These are phyloP conservation scores for Dromiciops gliroides DNA, from an alignment of 2,113 vertebrate species.

Conservation along the genomic window DNA sequence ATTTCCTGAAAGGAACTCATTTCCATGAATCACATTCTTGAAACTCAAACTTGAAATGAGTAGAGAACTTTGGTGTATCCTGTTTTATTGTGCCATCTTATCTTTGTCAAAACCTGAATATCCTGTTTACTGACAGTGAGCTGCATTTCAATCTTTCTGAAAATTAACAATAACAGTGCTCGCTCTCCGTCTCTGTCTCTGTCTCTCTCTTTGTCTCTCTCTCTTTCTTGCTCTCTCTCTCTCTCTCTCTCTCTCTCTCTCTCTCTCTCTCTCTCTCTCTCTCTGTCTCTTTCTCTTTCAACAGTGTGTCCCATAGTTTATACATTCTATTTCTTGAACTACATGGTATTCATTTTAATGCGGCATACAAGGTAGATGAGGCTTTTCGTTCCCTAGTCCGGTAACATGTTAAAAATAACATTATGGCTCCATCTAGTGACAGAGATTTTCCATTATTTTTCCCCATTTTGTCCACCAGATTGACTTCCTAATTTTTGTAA, in stretches of 20 bases:
- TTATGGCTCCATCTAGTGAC: conserved; percentile 87
- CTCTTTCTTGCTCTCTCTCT: background rate
- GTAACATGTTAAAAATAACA: conserved; percentile 78
- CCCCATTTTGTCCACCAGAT: conserved; percentile 4
- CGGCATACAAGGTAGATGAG: background rate
- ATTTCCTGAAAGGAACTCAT: background rate
- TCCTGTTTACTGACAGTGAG: background rate
- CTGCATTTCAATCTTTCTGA: background rate
- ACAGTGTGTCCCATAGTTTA: background rate
- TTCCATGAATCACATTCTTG: conserved; percentile 25
- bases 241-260: too few species aligned
- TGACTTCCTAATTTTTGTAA: background rate
- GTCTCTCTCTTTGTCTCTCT: background rate
- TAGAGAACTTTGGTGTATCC: conserved; percentile 18
- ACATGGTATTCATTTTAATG: background rate
- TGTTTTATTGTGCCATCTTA: background rate
- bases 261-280: too few species aligned
- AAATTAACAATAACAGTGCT: background rate
- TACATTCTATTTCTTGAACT: conserved; percentile 30
- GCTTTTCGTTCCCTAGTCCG: conserved; percentile 7
- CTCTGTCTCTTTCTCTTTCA: too few species aligned
- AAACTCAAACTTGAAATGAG: conserved; percentile 25
- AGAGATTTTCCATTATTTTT: conserved; percentile 64
- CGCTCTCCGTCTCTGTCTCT: background rate
- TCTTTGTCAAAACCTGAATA: conserved; percentile 1